Evolutionary conservation across 2,113 vertebrate genomes (phyloP).

Genomic region (Rallus limicola): DNA sequence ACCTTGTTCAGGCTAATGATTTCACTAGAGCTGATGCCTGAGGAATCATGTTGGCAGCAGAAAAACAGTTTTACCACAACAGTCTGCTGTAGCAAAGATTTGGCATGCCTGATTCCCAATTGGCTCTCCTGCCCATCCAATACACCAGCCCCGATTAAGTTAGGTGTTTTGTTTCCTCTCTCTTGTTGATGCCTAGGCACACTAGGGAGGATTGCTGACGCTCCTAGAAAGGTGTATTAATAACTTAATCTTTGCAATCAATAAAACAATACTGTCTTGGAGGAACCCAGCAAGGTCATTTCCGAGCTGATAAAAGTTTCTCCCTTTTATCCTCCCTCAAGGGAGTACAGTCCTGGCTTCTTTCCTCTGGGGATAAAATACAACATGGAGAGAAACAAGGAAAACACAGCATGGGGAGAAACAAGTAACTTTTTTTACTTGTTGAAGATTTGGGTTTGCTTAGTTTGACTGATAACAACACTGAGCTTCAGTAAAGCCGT

Average conservation of each 20-base stretch:
- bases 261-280: neutral
- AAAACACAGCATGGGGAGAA: neutral
- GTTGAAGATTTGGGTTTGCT: neutral
- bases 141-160: neutral
- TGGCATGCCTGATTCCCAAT: neutral
- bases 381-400: neutral
- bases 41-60: neutral
- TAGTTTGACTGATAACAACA: neutral
- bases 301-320: neutral
- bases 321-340: neutral
- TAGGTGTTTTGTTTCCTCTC: neutral
- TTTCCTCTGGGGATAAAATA: neutral
- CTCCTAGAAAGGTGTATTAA: neutral
- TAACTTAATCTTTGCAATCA: neutral
- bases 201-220: neutral
- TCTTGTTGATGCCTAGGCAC: neutral
- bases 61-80: neutral
- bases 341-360: neutral
- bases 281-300: neutral
- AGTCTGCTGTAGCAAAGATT: neutral
- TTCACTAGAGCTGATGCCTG: constrained; percentile 1
- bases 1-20: constrained; percentile 24
- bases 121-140: neutral
- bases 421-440: neutral
- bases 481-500: neutral